Base-by-base conservation (phyloP, 2,797 vertebrate genomes). In the Melanotaenia parkinsoni region DNA sequence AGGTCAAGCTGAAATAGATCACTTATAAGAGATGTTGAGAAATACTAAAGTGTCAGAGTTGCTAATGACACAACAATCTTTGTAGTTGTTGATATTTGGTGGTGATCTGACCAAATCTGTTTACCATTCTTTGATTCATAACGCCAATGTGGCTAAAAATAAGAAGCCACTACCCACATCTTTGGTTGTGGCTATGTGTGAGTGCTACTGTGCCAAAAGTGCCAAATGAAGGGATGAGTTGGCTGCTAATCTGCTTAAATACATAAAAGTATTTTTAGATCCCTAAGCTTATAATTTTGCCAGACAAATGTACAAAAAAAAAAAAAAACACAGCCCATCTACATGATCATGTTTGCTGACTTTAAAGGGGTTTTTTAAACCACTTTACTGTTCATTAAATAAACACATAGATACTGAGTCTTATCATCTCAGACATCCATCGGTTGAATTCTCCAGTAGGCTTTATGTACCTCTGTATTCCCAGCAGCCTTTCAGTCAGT, bases 401-500 rank as follows among this genome's bases (percentile, higher is more conserved):
- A 56, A 83, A 71, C 85, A 76, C 74, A 66, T 53, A 85, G 71
- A 72, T 81, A 68, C 72, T 63, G 64, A 80, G 76, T 13, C 22
- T 84, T 86, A 83, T 87, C 74, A 75, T 47, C 37, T 7, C 63
- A 87, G 75, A 81, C 87, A 82, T 87, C 88, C 74, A 82, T 88
- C 80, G 86, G 83, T 56, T 56, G 65, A 81, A 76, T 79, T 67
- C 76, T 76, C 81, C 81, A 58, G 76, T 65, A 61, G 57, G 24
- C 77, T 71, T 69, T 68, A 78, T 64, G 40, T 54, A 69, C 79
- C 73, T 78, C 84, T 80, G 32, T 63, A 20, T 76, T 86, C 86
- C 82, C 84, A 77, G 79, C 88, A 86, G 86, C 82, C 67, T 75
- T 72, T 87, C 81, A 83, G 86, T 91, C 90, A 91, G 88, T 89